Evolutionary conservation across 1,140 invertebrate species (phyloP).

Genomic region (Pachypeltis micranthus): DNA sequence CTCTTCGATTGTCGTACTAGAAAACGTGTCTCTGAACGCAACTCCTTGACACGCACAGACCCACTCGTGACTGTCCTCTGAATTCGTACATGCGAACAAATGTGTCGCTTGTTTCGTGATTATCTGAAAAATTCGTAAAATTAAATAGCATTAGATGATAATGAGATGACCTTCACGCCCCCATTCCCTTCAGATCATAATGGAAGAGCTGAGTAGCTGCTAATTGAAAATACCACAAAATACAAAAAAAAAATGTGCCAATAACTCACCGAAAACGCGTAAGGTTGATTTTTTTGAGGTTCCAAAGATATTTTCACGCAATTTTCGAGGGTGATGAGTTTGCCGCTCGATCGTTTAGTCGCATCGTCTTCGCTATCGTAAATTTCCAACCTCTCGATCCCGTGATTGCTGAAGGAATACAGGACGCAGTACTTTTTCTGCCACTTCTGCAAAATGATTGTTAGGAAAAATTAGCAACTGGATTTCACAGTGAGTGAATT

Average conservation of each 20-base stretch:
- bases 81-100: constrained; percentile 56
- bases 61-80: constrained; percentile 62
- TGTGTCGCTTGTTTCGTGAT: constrained; percentile 52
- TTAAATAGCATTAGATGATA: too few species aligned
- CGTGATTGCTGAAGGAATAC: constrained; percentile 67
- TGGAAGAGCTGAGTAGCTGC: too few species aligned
- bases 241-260: too few species aligned
- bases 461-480: constrained; percentile 18
- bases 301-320: constrained; percentile 67
- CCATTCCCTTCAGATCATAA: too few species aligned
- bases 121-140: constrained; percentile 42
- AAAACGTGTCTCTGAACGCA: constrained; percentile 60
- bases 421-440: constrained; percentile 63
- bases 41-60: constrained; percentile 62
- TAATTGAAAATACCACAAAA: too few species aligned
- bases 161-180: too few species aligned
- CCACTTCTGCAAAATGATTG: constrained; percentile 54
- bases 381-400: constrained; percentile 69
- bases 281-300: constrained; percentile 40
- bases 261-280: constrained; percentile 42
- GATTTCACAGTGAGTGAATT: neutral
- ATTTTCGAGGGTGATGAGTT: constrained; percentile 66
- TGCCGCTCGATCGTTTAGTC: constrained; percentile 47
- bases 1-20: constrained; percentile 57
- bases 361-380: constrained; percentile 64